Evolutionary conservation across 2,888 invertebrate genomes (phyloP).

Genomic region (Epinotia nisella): DNA sequence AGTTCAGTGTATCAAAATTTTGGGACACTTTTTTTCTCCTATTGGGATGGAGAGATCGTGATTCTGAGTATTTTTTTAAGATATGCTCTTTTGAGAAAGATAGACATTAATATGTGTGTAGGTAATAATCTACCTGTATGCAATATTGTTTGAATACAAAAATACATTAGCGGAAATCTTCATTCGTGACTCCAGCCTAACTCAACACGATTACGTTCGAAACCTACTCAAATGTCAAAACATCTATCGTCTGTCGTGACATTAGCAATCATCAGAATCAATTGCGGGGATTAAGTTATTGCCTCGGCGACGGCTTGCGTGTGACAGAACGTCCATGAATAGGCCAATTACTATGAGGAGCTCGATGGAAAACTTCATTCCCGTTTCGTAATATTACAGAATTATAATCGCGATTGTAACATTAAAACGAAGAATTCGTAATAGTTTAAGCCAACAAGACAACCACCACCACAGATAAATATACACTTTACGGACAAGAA

Average conservation of each 20-base stretch:
- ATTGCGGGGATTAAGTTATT: conserved; percentile 23
- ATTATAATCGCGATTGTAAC: background rate
- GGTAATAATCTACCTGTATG: too few relatives aligned
- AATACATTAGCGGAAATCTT: background rate
- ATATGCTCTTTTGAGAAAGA: too few relatives aligned
- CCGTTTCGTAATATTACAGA: background rate
- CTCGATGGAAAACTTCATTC: conserved; percentile 10
- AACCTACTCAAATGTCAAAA: conserved; percentile 35
- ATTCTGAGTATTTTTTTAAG: too few relatives aligned
- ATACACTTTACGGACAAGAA: background rate
- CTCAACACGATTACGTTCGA: conserved; percentile 17
- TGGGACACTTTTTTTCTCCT: too few relatives aligned
- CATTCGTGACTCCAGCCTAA: conserved; percentile 6
- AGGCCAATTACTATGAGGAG: conserved; percentile 8
- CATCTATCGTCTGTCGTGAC: conserved; percentile 38
- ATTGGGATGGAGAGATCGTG: too few relatives aligned
- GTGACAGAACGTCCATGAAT: conserved; percentile 1
- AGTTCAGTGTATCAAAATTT: too few relatives aligned
- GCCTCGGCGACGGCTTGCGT: conserved; percentile 16
- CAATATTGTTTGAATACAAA: background rate
- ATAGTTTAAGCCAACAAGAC: conserved; percentile 24
- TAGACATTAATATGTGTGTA: too few relatives aligned
- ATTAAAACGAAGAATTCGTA: background rate
- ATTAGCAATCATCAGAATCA: conserved; percentile 20
- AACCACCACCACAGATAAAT: conserved; percentile 54